Base-by-base conservation (phyloP, 2,797 vertebrate genomes). In the Pangasius macronema region DNA sequence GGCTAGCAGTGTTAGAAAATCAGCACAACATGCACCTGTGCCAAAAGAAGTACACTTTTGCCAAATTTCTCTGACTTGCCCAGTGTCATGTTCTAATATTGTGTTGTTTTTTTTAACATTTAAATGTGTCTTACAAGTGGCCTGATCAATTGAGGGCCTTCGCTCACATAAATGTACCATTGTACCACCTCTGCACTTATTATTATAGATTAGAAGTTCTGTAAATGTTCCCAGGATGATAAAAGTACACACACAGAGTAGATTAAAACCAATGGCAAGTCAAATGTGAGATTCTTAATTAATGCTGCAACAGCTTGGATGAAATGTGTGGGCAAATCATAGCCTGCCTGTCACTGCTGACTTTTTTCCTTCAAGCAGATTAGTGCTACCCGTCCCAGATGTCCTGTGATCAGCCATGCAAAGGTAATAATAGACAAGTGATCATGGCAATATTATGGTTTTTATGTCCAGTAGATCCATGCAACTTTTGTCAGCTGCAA, bases 351-450 rank as follows among this genome's bases (percentile, higher is more conserved):
- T 75, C 5, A 33, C 20, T 73, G 30, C 70, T 81, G 33, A 61
- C 8, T 13, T 39, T 22, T 55, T 51, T 83, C 33, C 5, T 59
- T 33, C 5, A 46, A 22, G 88, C 91, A 95, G 94, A 94, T 7
- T 96, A 95, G 95, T 96, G 96, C 88, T 97, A 97, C 87, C 91
- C 94, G 89, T 93, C 92, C 68, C 93, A 96, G 91, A 91, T 93
- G 77, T 85, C 85, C 88, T 96, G 95, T 85, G 85, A 89, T 0
- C 88, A 91, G n/a, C 68, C 68, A 2, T 96, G 96, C 91, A 95
- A 93, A 63, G 92, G 96, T 96, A 89, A 76, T 76, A 63, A 63
- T 46, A 55, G 16, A 67, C 30, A 65, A 65, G 18, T 67, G 27
- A 22, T 6, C 61, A 36, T 36, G 0, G n/a, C 42, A 22, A 3